These are phyloP conservation scores for Volucella inflata DNA, from an alignment of 2,888 invertebrate species.

Conservation along the genomic window DNA sequence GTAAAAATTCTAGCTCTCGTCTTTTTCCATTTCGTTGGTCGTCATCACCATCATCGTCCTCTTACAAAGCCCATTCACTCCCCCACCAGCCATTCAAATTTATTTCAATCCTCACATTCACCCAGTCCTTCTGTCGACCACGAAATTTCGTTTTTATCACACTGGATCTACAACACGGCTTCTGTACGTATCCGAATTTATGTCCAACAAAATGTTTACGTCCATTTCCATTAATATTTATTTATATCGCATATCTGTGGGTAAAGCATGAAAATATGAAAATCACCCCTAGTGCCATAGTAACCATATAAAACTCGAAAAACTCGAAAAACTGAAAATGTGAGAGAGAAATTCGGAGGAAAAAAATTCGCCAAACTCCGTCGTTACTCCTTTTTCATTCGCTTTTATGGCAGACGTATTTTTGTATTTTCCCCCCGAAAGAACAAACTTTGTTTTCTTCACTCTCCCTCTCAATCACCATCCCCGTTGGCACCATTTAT, in stretches of 20 bases:
- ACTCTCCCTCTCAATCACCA: not conserved
- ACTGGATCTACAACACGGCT: constrained; percentile 31
- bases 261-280: constrained; percentile 15
- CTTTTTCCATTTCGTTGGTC: too few species aligned
- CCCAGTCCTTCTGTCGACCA: constrained; percentile 38
- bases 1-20: constrained; percentile 20
- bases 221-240: constrained; percentile 71
- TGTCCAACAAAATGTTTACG: constrained; percentile 74
- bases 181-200: constrained; percentile 60
- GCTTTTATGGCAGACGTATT: constrained; percentile 44
- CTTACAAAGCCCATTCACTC: not conserved
- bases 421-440: constrained; percentile 9
- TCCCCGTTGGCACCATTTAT: not conserved
- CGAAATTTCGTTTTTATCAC: constrained; percentile 69
- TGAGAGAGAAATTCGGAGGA: too few species aligned
- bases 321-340: too few species aligned
- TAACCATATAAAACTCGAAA: constrained; percentile 49
- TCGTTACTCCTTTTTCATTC: constrained; percentile 50
- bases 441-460: constrained; percentile 21
- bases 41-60: too few species aligned
- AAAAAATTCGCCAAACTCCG: not conserved
- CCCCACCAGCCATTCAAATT: constrained; percentile 29
- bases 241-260: constrained; percentile 41
- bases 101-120: constrained; percentile 46
- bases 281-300: constrained; percentile 49